Conservation (phyloP, 2,113 vertebrate species). For the Dicrurus megarhynchus region DNA sequence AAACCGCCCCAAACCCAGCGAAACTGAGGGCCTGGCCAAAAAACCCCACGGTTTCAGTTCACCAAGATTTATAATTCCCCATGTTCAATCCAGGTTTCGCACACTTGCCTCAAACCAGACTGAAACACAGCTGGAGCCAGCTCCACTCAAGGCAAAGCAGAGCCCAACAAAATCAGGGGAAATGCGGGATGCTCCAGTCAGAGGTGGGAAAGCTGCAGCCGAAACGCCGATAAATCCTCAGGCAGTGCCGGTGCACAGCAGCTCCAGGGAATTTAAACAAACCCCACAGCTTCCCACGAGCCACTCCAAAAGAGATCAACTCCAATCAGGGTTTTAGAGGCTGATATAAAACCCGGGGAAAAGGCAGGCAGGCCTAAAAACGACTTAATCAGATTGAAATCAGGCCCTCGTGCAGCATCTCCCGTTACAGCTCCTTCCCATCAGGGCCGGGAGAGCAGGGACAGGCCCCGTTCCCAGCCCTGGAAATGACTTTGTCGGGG, state of each 20-base stretch:
- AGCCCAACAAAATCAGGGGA: not conserved
- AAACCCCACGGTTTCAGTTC: not conserved
- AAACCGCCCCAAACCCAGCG: not conserved
- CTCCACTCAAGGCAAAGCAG: not conserved
- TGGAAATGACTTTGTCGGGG: no score
- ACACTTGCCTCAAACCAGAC: accelerated
- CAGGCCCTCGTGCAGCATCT: not conserved
- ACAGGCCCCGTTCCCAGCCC: no score
- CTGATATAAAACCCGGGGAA: not conserved
- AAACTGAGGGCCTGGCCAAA: not conserved
- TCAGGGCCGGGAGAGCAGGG: not conserved
- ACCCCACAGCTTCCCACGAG: not conserved
- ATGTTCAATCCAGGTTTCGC: not conserved
- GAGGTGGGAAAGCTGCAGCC: not conserved
- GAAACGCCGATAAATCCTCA: not conserved
- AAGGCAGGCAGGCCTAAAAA: not conserved
- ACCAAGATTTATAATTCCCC: not conserved
- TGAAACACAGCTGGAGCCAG: not conserved
- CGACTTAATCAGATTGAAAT: not conserved
- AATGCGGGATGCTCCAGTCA: accelerated
- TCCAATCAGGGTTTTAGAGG: not conserved
- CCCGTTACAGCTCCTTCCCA: not conserved
- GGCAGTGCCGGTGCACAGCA: not conserved
- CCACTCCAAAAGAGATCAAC: not conserved
- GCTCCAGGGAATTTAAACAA: not conserved